Evolutionary conservation across 1,140 invertebrate species (phyloP).

Genomic region (Drosophila hydei): DNA sequence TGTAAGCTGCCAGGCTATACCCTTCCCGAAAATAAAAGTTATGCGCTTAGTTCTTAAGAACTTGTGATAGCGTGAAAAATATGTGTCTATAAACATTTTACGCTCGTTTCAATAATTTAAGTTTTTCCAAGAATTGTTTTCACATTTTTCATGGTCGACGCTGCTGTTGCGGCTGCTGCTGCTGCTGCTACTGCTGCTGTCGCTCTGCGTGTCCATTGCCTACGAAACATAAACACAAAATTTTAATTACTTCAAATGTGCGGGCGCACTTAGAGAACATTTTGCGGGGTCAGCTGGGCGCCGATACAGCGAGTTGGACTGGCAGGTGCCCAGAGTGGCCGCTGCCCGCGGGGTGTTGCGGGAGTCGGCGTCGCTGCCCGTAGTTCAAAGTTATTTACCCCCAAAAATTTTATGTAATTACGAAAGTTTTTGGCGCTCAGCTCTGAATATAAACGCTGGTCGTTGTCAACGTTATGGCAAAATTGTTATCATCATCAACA

Average conservation of each 20-base stretch:
- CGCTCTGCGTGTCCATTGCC: conserved; percentile 42
- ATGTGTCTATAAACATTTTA: conserved; percentile 51
- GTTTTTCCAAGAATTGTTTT: conserved; percentile 68
- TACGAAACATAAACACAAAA: conserved; percentile 75
- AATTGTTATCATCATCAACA: conserved; percentile 75
- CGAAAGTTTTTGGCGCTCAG: conserved; percentile 75
- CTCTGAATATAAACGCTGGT: conserved; percentile 69
- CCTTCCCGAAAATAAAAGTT: conserved; percentile 4
- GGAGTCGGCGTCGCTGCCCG: conserved; percentile 23
- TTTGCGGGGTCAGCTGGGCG: conserved; percentile 71
- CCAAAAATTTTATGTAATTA: conserved; percentile 81
- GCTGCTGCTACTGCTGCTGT: neutral
- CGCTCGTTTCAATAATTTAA: conserved; percentile 73
- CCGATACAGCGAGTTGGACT: conserved; percentile 26
- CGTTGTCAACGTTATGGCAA: conserved; percentile 77
- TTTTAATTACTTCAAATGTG: conserved; percentile 80
- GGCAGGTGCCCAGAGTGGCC: conserved; percentile 72
- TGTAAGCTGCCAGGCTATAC: neutral
- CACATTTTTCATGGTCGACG: conserved; percentile 64
- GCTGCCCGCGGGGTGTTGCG: conserved; percentile 29
- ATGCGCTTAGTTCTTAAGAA: conserved; percentile 53
- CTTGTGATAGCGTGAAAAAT: conserved; percentile 68
- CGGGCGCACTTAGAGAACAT: conserved; percentile 77
- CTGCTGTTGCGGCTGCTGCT: neutral
- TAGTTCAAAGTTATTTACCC: conserved; percentile 79